Evolutionary conservation across 2,797 vertebrate genomes (phyloP).

Genomic region (Ciconia nigra): DNA sequence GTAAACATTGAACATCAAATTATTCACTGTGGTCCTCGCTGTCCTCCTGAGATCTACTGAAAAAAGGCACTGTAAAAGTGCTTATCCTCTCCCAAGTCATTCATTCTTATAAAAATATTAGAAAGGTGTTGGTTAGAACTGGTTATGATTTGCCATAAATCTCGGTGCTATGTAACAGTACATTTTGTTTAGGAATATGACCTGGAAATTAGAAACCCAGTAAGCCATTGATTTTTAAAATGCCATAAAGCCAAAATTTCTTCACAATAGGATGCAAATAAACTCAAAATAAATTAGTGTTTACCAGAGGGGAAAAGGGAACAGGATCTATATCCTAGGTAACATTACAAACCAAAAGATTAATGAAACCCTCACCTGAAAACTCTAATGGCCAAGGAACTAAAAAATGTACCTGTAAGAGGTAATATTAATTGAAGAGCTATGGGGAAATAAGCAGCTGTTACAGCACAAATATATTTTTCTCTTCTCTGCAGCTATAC

Average conservation of each 20-base stretch:
- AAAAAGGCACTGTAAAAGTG: not conserved
- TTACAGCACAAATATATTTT: not conserved
- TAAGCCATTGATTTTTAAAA: slow-evolving; percentile 25
- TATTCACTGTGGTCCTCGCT: not conserved
- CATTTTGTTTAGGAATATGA: slow-evolving; percentile 17
- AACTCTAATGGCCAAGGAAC: not conserved
- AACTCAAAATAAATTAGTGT: slow-evolving; percentile 23
- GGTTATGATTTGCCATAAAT: not conserved
- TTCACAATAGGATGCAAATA: slow-evolving; percentile 23
- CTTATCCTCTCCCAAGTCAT: not conserved
- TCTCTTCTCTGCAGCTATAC: not conserved
- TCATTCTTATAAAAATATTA: not conserved
- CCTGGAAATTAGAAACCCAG: slow-evolving; percentile 34
- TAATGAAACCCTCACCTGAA: slow-evolving; percentile 2
- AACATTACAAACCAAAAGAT: not conserved
- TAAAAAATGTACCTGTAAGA: not conserved
- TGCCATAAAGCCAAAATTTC: not conserved
- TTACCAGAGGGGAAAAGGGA: slow-evolving; percentile 36
- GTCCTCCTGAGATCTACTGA: not conserved
- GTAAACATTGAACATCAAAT: not conserved
- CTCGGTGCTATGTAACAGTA: not conserved
- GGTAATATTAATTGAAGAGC: not conserved
- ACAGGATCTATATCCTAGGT: not conserved
- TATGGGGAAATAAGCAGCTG: not conserved
- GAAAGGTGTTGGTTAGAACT: not conserved